Evolutionary conservation across 2,888 invertebrate species (phyloP), one percentile per base, ranked within the genome.

Genomic region (Conus canariensis): DNA sequence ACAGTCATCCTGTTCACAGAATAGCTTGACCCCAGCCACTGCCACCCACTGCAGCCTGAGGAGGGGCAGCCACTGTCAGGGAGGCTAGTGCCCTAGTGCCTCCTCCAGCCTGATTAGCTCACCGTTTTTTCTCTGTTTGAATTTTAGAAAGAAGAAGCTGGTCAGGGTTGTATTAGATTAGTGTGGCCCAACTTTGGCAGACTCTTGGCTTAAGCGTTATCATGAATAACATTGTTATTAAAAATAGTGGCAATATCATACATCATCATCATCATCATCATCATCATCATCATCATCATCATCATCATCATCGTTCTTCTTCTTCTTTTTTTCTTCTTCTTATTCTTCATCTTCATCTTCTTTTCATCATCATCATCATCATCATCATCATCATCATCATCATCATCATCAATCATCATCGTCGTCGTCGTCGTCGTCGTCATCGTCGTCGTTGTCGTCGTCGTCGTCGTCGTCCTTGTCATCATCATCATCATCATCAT

Each of bases 241-340:
- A 45, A 45, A 45, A 45, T 45, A 45, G 45, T 45, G 45, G 45
- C 64, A 64, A 14, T 64, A 64, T 64, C 86, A 86, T 59, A n/a
- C 86, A 86, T 86, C 86, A 86, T 86, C 86, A 86, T 59, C 86
- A 86, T 59, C 60, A 86, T 86, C 86, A 86, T 86, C 86, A 86
- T 58, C 45, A 45, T 45, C 45, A 45, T 45, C 45, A 45, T 45
- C 45, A 45, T 45, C 45, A 45, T 45, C 45, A 45, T 45, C 30
- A 30, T 80, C 30, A 80, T 77, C 30, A 30, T 77, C 30, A 30
- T 80, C 30, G 45, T 80, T 16, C 25, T 80, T 30, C 25, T 80
- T 16, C n/a, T 10, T 16, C 0, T 80, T 30, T 25, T 80, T 30
- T 30, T 80, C 9, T 10, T 80, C 77, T 25, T 77, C 77, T 25